Evolutionary conservation across 2,797 vertebrate genomes (phyloP).

Genomic region (Tokudaia muenninki): DNA sequence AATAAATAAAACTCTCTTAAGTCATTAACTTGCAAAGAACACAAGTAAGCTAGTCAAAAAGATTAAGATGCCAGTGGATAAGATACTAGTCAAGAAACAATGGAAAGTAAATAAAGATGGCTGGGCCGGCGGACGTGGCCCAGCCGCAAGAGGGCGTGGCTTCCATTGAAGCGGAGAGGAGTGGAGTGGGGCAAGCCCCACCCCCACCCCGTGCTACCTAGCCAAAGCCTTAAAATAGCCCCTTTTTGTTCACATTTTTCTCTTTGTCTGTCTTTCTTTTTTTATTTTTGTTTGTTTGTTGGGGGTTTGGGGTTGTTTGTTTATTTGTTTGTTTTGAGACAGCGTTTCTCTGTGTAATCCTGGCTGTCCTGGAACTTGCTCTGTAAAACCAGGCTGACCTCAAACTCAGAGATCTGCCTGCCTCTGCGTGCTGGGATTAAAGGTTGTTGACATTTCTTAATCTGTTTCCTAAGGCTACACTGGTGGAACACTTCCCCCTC

Average conservation of each 20-base stretch:
- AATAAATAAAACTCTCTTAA: background rate
- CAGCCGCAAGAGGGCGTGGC: background rate
- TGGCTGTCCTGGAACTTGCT: background rate
- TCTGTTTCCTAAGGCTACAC: background rate
- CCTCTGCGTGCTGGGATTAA: background rate
- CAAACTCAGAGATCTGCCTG: background rate
- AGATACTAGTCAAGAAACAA: background rate
- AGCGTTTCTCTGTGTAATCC: background rate
- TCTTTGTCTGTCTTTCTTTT: background rate
- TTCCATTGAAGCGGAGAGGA: background rate
- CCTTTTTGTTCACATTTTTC: background rate
- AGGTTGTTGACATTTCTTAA: background rate
- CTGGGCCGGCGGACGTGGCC: background rate
- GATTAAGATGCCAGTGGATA: background rate
- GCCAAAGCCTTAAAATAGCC: background rate
- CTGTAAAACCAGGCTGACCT: background rate
- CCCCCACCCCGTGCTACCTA: background rate
- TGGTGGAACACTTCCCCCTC: background rate
- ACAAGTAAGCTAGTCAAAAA: background rate
- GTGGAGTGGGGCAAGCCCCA: background rate
- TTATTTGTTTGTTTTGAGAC: background rate
- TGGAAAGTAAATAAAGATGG: conserved; percentile 6
- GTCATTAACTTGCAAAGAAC: conserved; percentile 41
- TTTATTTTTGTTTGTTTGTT: too few relatives aligned
- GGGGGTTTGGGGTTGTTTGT: too few relatives aligned